Conservation (phyloP, 2,888 invertebrate species). For the Drosophila recens region DNA sequence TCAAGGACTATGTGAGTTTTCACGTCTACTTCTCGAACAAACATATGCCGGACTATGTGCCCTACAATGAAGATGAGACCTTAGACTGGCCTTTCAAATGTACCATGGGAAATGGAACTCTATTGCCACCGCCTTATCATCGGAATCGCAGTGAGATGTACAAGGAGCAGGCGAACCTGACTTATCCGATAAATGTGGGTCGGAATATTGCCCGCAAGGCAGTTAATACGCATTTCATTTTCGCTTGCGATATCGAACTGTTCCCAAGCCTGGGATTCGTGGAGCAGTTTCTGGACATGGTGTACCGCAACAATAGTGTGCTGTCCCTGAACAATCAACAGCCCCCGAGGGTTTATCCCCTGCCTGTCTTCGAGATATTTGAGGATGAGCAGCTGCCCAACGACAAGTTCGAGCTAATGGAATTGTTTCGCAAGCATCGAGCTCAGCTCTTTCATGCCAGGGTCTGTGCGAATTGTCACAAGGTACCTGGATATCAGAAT, state of each 20-base stretch:
- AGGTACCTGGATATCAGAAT: conserved; percentile 50
- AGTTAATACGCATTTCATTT: conserved; percentile 91
- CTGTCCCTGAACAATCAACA: conserved; percentile 48
- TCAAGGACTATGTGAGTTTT: conserved; percentile 88
- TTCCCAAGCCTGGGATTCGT: conserved; percentile 93
- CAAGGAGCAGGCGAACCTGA: conserved; percentile 87
- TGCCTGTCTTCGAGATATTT: conserved; percentile 76
- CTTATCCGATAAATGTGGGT: conserved; percentile 95
- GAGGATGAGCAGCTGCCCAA: conserved; percentile 59
- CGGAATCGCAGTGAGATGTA: conserved; percentile 87
- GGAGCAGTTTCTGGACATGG: conserved; percentile 92
- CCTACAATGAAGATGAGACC: conserved; percentile 64
- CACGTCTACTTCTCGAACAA: conserved; percentile 88
- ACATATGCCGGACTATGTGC: conserved; percentile 86
- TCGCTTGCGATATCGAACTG: conserved; percentile 94
- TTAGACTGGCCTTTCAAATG: conserved; percentile 67
- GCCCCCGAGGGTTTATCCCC: conserved; percentile 59
- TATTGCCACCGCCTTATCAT: conserved; percentile 60
- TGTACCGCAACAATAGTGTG: conserved; percentile 88
- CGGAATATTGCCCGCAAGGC: conserved; percentile 93
- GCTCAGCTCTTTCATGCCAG: conserved; percentile 70
- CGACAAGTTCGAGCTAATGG: conserved; percentile 68
- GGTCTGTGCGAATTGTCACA: conserved; percentile 71
- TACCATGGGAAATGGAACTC: conserved; percentile 15
- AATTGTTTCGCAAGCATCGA: conserved; percentile 37